Percentiles rank a stretch among this genome's conserved stretches.
These are phyloP conservation scores for Eidolon helvum DNA, from an alignment of 2,113 vertebrate genomes.

Conservation along the genomic window DNA sequence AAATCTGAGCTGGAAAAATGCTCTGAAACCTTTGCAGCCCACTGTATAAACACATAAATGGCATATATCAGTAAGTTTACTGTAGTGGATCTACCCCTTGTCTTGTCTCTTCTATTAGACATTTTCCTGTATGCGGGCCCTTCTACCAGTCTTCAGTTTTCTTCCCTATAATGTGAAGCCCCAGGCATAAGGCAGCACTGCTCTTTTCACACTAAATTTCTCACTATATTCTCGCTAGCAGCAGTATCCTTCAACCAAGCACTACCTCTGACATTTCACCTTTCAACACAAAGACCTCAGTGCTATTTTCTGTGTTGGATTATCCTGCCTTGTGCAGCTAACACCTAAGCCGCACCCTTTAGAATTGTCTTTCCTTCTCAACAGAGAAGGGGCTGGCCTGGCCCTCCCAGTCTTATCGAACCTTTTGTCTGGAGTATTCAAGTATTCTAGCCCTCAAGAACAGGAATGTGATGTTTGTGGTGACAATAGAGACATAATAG, in stretches of 20 bases:
- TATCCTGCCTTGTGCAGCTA: not conserved
- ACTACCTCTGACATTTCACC: not conserved
- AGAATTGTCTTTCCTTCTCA: not conserved
- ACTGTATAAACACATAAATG: not conserved
- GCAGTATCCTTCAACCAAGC: not conserved
- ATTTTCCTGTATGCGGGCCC: not conserved
- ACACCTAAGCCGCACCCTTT: not conserved
- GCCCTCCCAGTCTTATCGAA: not conserved
- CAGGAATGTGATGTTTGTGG: not conserved
- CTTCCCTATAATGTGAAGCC: not conserved
- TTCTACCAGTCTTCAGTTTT: not conserved
- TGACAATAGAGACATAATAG: not conserved
- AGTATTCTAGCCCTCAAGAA: not conserved
- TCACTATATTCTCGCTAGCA: not conserved
- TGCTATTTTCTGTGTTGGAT: not conserved
- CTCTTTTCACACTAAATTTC: not conserved
- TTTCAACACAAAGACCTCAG: not conserved
- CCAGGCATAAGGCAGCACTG: not conserved
- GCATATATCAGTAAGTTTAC: not conserved
- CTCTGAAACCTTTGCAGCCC: not conserved
- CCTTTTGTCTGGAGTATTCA: not conserved
- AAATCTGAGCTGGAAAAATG: conserved; percentile 5
- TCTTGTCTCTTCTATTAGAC: not conserved
- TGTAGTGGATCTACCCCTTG: not conserved
- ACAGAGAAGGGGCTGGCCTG: not conserved